Base-by-base conservation (phyloP, 2,113 vertebrate species). In the Chlamydotis undulata region DNA sequence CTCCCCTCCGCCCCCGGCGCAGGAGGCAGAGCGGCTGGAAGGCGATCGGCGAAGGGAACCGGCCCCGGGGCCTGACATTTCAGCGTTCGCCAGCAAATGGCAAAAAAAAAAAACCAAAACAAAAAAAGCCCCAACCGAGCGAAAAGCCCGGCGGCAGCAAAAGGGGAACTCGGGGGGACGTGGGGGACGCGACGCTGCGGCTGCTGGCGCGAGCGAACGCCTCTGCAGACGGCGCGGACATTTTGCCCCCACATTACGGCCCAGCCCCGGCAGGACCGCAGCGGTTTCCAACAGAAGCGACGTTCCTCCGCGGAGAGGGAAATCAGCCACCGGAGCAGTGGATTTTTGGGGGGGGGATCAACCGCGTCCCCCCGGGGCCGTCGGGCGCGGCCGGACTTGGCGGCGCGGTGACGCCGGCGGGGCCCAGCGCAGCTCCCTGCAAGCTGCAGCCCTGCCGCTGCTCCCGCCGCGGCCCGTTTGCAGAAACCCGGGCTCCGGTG, bases 61-160 rank as follows among this genome's bases (percentile, higher is more conserved):
- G 7, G 81, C 80, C 83, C 86, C 80, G 8, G 35, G 25, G 25
- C 19, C 56, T 96, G 94, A 87, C 93, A 91, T 94, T 96, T 94
- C 61, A 78, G 64, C 12, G 1, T 39, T 83, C 3, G 26, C 68
- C 87, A 90, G 68, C 55, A 80, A 90, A 84, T 9, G 74, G 43
- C 19, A 17, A 53, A 55, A 25, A 64, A 70, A 39, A 8, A 45
- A 57, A 35, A 63, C n/a, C n/a, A n/a, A n/a, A 74, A 69, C 33
- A 10, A 77, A 60, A 84, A 81, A 84, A 94, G 9, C 50, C 94
- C 77, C 65, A 91, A 26, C 19, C 24, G 0, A 87, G 45, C 2
- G 4, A 89, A 93, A 96, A 93, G 22, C 67, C 81, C 67, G 1
- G 43, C 2, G 19, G 84, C 78, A 73, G 78, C 78, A 64, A 96